These are phyloP conservation scores for Micoletzkya japonica DNA, from an alignment of 2,888 invertebrate genomes.

Conservation along the genomic window DNA sequence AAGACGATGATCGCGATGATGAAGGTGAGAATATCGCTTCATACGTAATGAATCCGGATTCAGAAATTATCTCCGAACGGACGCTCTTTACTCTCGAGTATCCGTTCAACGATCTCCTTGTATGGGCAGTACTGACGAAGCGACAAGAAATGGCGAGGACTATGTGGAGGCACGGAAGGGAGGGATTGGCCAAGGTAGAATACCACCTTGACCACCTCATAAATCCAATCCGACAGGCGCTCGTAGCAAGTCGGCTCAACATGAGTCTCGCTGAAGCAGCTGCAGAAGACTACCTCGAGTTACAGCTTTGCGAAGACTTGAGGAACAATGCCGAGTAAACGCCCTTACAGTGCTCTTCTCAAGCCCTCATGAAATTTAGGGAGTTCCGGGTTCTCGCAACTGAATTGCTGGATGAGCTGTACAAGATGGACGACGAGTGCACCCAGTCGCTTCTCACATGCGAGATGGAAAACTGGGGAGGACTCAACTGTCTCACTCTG, in stretches of 20 bases:
- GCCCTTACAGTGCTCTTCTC: neutral
- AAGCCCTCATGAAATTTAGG: too few relatives aligned
- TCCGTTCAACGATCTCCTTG: conserved; percentile 91
- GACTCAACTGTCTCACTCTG: conserved; percentile 92
- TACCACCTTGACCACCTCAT: neutral
- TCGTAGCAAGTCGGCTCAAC: conserved; percentile 73
- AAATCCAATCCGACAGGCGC: conserved; percentile 30
- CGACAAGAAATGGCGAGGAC: conserved; percentile 85
- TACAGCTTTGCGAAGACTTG: conserved; percentile 75
- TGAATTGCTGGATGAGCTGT: conserved; percentile 91
- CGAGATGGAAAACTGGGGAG: conserved; percentile 94
- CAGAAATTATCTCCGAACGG: too few relatives aligned
- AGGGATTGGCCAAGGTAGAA: conserved; percentile 82
- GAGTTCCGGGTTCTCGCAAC: conserved; percentile 72
- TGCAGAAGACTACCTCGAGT: conserved; percentile 94
- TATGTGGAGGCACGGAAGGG: conserved; percentile 99
- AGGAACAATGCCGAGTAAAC: conserved; percentile 39
- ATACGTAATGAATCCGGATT: too few relatives aligned
- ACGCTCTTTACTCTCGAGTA: conserved; percentile 65
- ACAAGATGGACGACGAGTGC: conserved; percentile 84
- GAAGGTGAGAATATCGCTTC: too few relatives aligned
- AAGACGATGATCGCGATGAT: too few relatives aligned
- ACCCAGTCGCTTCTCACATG: conserved; percentile 92
- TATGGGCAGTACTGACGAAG: conserved; percentile 99
- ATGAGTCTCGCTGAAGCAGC: conserved; percentile 97